Percentiles rank a stretch among this genome's conserved stretches.
Evolutionary conservation across 92 coral and sea anemone species (phyloP).

Genomic region (Siderastrea siderea): DNA sequence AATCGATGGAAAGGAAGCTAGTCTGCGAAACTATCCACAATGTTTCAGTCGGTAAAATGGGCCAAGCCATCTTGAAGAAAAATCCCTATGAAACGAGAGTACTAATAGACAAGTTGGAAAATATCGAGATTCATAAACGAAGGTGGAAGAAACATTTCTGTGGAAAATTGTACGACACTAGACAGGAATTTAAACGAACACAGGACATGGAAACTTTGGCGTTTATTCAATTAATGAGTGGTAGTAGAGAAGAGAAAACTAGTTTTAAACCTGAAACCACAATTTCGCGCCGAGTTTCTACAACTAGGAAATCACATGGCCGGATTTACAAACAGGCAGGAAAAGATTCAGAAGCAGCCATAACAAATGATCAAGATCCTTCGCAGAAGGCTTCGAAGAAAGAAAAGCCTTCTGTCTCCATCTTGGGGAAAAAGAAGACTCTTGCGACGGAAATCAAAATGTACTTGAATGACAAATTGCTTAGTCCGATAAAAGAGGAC

Average conservation of each 20-base stretch:
- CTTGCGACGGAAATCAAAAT: not conserved
- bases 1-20: constrained; percentile 51
- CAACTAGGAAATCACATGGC: not conserved
- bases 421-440: constrained; percentile 8
- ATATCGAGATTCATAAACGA: constrained; percentile 50
- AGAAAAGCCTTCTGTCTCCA: not conserved
- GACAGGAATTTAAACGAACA: constrained; percentile 37
- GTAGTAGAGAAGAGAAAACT: not conserved
- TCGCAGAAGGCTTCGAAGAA: not conserved
- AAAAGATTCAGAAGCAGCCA: not conserved
- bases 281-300: not conserved
- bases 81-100: constrained; percentile 59
- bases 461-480: not conserved
- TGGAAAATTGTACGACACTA: constrained; percentile 51
- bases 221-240: too few species aligned
- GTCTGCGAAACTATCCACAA: constrained; percentile 48
- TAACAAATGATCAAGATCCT: not conserved
- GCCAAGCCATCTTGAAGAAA: constrained; percentile 67
- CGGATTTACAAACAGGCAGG: not conserved
- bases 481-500: not conserved
- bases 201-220: not conserved
- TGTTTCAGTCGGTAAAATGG: constrained; percentile 61
- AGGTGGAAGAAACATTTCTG: constrained; percentile 55
- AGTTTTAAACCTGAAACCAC: not conserved
- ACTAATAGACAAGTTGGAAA: constrained; percentile 47